These are phyloP conservation scores for Merops nubicus DNA, from an alignment of 2,113 vertebrate genomes.

Conservation along the genomic window DNA sequence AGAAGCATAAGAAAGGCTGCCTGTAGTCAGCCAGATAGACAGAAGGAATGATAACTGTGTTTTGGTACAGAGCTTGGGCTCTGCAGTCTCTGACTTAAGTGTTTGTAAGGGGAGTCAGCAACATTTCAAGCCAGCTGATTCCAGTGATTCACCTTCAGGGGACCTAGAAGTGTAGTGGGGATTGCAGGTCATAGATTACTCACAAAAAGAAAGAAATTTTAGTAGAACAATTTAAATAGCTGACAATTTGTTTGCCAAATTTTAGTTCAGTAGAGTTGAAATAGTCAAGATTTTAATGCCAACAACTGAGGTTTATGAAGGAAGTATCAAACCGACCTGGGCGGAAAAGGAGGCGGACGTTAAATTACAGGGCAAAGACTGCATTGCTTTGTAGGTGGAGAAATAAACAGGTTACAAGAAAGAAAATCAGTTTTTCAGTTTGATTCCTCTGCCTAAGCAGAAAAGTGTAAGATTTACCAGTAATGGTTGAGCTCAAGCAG, in stretches of 20 bases:
- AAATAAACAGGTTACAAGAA: slow-evolving; percentile 5
- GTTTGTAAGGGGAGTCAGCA: not conserved
- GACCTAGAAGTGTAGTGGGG: not conserved
- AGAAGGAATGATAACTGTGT: not conserved
- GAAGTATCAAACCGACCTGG: slow-evolving; percentile 37
- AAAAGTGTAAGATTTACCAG: not conserved
- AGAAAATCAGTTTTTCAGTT: slow-evolving; percentile 6
- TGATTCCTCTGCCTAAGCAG: not conserved
- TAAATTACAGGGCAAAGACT: slow-evolving; percentile 38
- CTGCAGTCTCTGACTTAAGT: not conserved
- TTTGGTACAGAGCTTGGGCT: not conserved
- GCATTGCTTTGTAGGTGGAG: not conserved
- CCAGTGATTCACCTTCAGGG: slow-evolving; percentile 17
- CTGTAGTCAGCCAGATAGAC: not conserved
- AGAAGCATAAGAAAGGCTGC: not conserved
- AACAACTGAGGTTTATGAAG: slow-evolving; percentile 54
- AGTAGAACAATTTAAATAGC: slow-evolving; percentile 36
- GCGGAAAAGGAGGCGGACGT: slow-evolving; percentile 10
- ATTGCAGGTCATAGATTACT: slow-evolving; percentile 8
- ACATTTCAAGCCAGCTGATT: not conserved
- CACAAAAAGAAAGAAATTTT: slow-evolving; percentile 29
- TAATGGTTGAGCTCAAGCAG: not conserved
- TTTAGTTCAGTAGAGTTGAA: slow-evolving; percentile 11
- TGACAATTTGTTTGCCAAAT: slow-evolving; percentile 39
- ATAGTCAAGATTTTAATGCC: slow-evolving; percentile 17